Percentiles rank a stretch among this genome's conserved stretches.
Evolutionary conservation across 2,113 vertebrate genomes (phyloP).

Genomic region (Tursiops truncatus): DNA sequence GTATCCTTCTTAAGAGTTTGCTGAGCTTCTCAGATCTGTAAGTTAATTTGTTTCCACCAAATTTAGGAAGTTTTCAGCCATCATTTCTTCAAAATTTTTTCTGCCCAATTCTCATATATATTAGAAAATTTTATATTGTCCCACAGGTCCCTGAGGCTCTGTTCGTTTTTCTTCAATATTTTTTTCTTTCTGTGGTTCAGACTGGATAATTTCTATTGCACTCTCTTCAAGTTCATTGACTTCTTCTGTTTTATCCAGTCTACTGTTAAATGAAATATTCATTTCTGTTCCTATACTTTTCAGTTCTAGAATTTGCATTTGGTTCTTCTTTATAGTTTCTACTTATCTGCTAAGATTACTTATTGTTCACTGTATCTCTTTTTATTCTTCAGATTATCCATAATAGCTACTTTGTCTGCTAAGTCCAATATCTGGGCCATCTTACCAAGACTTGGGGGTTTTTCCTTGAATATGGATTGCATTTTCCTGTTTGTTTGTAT

Average conservation of each 20-base stretch:
- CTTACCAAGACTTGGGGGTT: background rate
- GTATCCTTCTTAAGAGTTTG: background rate
- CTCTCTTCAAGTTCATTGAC: background rate
- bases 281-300: background rate
- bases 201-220: background rate
- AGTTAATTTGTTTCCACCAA: background rate
- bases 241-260: background rate
- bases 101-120: background rate
- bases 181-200: background rate
- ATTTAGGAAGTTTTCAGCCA: background rate
- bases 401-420: background rate
- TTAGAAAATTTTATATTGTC: background rate
- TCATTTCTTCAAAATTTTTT: background rate
- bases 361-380: background rate
- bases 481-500: background rate
- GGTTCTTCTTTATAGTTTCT: background rate
- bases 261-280: background rate
- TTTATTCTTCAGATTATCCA: background rate
- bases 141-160: background rate
- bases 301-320: background rate
- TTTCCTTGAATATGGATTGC: background rate
- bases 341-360: background rate
- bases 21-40: background rate
- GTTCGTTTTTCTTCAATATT: background rate
- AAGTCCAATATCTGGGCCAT: background rate